These are phyloP conservation scores for Argyra leucocephala DNA, from an alignment of 2,888 invertebrate species.

Conservation along the genomic window DNA sequence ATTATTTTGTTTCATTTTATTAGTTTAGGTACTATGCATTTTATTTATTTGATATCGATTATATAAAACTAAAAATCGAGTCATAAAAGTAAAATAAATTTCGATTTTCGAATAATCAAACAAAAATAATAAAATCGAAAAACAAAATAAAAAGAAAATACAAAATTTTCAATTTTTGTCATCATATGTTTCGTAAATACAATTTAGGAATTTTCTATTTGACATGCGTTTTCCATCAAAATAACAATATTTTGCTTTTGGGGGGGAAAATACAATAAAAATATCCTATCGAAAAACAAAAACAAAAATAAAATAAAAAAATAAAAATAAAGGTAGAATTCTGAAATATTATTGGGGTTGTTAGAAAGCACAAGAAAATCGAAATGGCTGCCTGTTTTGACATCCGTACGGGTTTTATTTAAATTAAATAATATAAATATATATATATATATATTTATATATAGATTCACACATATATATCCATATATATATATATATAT, in stretches of 20 bases:
- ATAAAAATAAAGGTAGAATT: background rate
- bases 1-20: too few species aligned
- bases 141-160: too few species aligned
- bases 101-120: too few species aligned
- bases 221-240: background rate
- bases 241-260: background rate
- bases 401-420: conserved; percentile 18
- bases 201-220: background rate
- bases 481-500: too few species aligned
- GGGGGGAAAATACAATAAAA: background rate
- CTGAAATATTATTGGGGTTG: conserved; percentile 16
- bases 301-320: background rate
- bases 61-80: too few species aligned
- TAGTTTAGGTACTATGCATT: too few species aligned
- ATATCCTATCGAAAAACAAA: background rate
- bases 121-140: too few species aligned
- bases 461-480: too few species aligned
- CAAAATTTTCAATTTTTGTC: background rate
- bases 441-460: background rate
- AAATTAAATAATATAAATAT: background rate
- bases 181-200: conserved; percentile 2
- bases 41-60: too few species aligned
- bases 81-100: too few species aligned
- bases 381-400: conserved; percentile 25
- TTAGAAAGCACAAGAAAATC: conserved; percentile 15